phyloP scores from a whole-genome alignment of 2,888 invertebrate species.

The Pycnomerus fuliginosus region DNA sequence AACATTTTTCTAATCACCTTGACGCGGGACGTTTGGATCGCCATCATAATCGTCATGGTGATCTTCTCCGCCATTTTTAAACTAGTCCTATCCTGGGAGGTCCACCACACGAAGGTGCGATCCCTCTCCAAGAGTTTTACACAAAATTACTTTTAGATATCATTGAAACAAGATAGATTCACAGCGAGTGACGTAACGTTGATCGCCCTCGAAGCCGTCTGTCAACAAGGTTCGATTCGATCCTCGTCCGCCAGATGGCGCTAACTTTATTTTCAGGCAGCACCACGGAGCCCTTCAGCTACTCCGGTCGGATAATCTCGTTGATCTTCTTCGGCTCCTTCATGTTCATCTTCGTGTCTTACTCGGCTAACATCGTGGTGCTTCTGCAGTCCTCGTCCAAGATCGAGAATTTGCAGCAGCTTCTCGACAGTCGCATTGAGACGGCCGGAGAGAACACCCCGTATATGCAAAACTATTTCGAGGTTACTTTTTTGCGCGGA shows the following conservation, averaged over 20 bases:
- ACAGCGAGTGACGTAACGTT: constrained; percentile 50
- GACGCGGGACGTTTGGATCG: constrained; percentile 51
- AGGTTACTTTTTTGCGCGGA: constrained; percentile 37
- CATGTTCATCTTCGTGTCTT: constrained; percentile 55
- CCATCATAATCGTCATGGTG: constrained; percentile 40
- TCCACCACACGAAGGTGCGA: constrained; percentile 21
- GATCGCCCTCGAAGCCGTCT: constrained; percentile 53
- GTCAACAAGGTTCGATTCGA: constrained; percentile 52
- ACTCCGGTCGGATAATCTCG: constrained; percentile 50
- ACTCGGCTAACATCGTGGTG: constrained; percentile 56
- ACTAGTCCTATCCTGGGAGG: constrained; percentile 47
- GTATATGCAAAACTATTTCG: constrained; percentile 51
- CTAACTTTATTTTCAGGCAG: constrained; percentile 42
- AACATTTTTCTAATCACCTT: constrained; percentile 55
- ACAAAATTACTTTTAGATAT: not conserved
- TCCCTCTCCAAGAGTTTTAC: not conserved
- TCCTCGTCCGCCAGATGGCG: constrained; percentile 4
- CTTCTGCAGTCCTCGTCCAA: constrained; percentile 54
- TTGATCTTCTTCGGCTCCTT: constrained; percentile 51
- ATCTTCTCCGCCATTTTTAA: constrained; percentile 40
- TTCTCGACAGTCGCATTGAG: constrained; percentile 51
- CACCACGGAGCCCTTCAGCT: constrained; percentile 45
- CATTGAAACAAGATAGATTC: constrained; percentile 22
- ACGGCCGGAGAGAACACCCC: constrained; percentile 50
- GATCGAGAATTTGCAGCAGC: constrained; percentile 47